Conservation (phyloP, 2,797 vertebrate species). For the Anguilla anguilla region DNA sequence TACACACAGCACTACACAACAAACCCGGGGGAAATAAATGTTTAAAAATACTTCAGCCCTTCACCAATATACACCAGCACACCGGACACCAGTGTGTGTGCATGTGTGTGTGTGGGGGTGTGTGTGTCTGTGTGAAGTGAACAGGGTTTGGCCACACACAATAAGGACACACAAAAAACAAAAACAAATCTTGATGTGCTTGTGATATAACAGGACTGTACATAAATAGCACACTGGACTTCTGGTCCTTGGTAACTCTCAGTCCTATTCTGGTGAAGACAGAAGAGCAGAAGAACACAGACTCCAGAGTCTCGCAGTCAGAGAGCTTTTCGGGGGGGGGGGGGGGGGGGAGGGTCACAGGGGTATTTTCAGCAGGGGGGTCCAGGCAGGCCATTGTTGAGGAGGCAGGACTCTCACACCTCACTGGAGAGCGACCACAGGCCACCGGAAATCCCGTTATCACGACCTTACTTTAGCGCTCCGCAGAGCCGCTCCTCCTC, state of each 20-base stretch:
- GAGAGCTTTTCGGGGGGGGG: not conserved
- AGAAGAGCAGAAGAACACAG: not conserved
- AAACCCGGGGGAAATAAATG: not conserved
- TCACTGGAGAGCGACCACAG: not conserved
- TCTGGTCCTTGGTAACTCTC: not conserved
- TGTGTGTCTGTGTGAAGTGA: not conserved
- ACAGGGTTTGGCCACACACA: not conserved
- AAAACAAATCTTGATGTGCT: not conserved
- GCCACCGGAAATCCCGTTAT: not conserved
- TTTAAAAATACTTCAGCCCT: not conserved
- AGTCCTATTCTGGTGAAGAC: not conserved
- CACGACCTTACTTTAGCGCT: not conserved
- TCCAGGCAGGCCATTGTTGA: slow-evolving; percentile 51
- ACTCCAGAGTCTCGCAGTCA: not conserved
- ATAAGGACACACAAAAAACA: not conserved
- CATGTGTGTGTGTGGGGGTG: not conserved
- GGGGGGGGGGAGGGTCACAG: not conserved
- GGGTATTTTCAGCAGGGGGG: slow-evolving; percentile 37
- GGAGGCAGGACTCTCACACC: slow-evolving; percentile 48
- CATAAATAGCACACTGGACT: not conserved
- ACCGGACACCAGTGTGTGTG: too few relatives aligned
- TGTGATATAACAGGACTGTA: not conserved
- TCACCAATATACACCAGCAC: not conserved
- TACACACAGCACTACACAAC: not conserved
- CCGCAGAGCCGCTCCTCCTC: not conserved